Base-by-base conservation (phyloP, 2,797 vertebrate species). In the Enoplosus armatus region DNA sequence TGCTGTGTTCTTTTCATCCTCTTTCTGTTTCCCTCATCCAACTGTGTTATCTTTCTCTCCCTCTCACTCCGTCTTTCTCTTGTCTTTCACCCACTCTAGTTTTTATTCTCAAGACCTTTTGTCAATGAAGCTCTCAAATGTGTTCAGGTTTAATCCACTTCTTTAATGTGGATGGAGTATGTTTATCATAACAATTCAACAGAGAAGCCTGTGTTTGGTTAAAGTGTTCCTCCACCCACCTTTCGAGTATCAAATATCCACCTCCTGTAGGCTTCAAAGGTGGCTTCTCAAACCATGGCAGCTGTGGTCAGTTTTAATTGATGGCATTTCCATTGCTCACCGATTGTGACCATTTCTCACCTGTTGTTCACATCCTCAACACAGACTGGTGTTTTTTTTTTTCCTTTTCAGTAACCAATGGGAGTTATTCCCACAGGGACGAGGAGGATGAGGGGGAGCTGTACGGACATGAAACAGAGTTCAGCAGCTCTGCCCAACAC, bases 401-500 rank as follows among this genome's bases (percentile, higher is more conserved):
- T 24, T 47, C 39, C n/a, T 63, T 77, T 55, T 43, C 83, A 94
- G 93, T 90, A 81, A 90, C 90, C 82, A 94, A 96, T 76, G 94
- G 93, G 18, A 91, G 85, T 80, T 92, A 89, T 61, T 83, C 72
- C 63, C 90, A 93, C 81, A 91, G 91, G 84, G 91, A 94, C 1
- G 91, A 89, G 80, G 95, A 92, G 67, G 96, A 96, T 60, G 95
- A 94, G 0, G 95, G 95, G 72, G 90, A 91, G n/a, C 94, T 94
- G 15, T 95, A 94, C 15, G 95, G 94, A 86, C 95, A 95, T 9
- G 90, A 84, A 33, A 79, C 95, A 14, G 89, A 91, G 14, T 84
- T 90, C 51, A 83, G 72, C 58, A 71, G 64, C 82, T 86, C 86
- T 0, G 55, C 47, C 3, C 90, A 86, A 11, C 83, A 75, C 65